Percentiles rank a stretch among this genome's conserved stretches.
These are phyloP conservation scores for Hemistola chrysoprasaria DNA, from an alignment of 2,888 invertebrate species.

Conservation along the genomic window DNA sequence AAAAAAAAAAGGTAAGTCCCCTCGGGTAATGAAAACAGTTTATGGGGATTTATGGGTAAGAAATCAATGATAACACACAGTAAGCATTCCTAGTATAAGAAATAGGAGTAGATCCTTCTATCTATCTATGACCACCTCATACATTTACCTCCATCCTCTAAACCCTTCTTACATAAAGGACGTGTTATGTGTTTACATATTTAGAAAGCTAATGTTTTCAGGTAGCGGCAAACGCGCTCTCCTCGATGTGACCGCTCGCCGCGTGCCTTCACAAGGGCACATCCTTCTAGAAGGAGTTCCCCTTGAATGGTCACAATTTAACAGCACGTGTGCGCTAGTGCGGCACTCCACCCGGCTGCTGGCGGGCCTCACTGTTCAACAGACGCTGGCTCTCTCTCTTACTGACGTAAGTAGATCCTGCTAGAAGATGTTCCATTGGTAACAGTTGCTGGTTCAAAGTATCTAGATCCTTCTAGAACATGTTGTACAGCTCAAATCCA, in stretches of 20 bases:
- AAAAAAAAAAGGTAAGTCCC: too few species aligned
- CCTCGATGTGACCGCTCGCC: constrained; percentile 93
- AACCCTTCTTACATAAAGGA: too few species aligned
- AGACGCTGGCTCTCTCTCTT: constrained; percentile 91
- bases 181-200: background rate
- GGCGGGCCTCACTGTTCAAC: constrained; percentile 93
- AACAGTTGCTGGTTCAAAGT: constrained; percentile 93
- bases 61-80: too few species aligned
- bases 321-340: constrained; percentile 93
- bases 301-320: constrained; percentile 90
- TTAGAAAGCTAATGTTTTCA: constrained; percentile 43
- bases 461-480: too few species aligned
- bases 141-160: too few species aligned
- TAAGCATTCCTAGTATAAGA: too few species aligned
- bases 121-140: too few species aligned
- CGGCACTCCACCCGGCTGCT: constrained; percentile 92
- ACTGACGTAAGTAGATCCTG: constrained; percentile 88
- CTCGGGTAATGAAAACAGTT: too few species aligned
- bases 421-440: constrained; percentile 91
- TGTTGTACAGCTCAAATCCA: too few species aligned
- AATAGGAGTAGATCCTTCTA: too few species aligned
- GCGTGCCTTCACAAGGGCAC: constrained; percentile 93
- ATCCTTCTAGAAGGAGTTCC: constrained; percentile 94
- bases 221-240: constrained; percentile 97
- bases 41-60: too few species aligned